Base-by-base conservation (phyloP, 2,113 vertebrate species). In the Otis tarda region DNA sequence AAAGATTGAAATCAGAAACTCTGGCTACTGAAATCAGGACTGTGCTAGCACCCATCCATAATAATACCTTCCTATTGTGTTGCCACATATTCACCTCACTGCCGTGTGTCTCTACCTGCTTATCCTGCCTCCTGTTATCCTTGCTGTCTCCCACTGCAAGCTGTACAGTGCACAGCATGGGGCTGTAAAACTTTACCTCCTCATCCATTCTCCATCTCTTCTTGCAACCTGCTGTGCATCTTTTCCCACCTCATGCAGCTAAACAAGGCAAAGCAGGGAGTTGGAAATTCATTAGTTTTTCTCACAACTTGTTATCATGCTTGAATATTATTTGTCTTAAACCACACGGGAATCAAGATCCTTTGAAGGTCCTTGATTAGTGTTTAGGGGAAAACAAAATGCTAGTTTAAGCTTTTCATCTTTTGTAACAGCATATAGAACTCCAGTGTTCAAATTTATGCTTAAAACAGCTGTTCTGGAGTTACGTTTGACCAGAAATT, bases 341-440 rank as follows among this genome's bases (percentile, higher is more conserved):
- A 56, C 14, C 23, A 85, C 2, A 3, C 37, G 25, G 10, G 47
- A 20, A 65, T 65, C 65, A 83, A 65, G 16, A 47, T 85, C 11
- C 41, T 95, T 83, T 93, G 55, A 96, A 93, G 39, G 52, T 76
- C 41, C 31, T 94, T 91, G 64, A 63, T 92, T 83, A 71, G 18
- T 12, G 4, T 77, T 93, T 93, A 90, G 47, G 71, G 71, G 64
- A 70, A 76, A 93, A 90, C 53, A 65, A 89, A 90, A 83, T n/a
- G 21, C 50, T 22, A 35, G 7, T 90, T 89, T 71, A 90, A 78
- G 12, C 17, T 83, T 91, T 47, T 90, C 65, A 63, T 87, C 27
- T 76, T 81, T 87, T 4, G 1, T n/a, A 71, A 57, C 7, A 75
- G 47, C 28, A 43, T 33, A 19, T 27, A 67, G 64, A 77, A 31